Evolutionary conservation across 1,140 invertebrate genomes (phyloP).

Genomic region (Anastatus disparis): DNA sequence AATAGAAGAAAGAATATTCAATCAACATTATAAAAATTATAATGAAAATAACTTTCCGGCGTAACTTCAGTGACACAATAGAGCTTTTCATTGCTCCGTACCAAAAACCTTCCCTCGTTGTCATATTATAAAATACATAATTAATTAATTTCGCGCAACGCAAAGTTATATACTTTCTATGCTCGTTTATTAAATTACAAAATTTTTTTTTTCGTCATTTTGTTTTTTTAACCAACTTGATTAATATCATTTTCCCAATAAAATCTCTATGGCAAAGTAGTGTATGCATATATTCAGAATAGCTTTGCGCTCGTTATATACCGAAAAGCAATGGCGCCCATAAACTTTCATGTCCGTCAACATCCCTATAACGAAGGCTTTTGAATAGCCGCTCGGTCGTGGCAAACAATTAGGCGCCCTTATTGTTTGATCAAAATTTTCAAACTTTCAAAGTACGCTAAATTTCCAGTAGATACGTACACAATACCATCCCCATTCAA

Average conservation of each 20-base stretch:
- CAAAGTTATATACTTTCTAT: too few relatives aligned
- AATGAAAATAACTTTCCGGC: too few relatives aligned
- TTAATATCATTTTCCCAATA: constrained; percentile 30
- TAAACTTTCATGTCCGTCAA: constrained; percentile 24
- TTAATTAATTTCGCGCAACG: constrained; percentile 15
- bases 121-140: too few relatives aligned
- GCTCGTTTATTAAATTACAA: background rate
- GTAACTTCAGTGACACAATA: too few relatives aligned
- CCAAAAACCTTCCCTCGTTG: too few relatives aligned
- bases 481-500: too few relatives aligned
- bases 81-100: too few relatives aligned
- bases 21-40: too few relatives aligned
- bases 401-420: constrained; percentile 25
- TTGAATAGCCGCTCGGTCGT: background rate
- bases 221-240: constrained; percentile 3
- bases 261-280: background rate
- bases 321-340: background rate
- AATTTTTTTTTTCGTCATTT: too few relatives aligned
- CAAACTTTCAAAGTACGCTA: constrained; percentile 2
- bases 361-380: constrained; percentile 33
- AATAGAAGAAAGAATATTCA: too few relatives aligned
- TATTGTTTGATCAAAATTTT: constrained; percentile 31
- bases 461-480: too few relatives aligned
- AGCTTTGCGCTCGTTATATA: background rate
- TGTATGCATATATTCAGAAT: background rate